A percentile compares a stretch with the other conserved stretches of the same genome.
phyloP scores from a whole-genome alignment of 2,888 invertebrate species.

The Smittia aterrima region DNA sequence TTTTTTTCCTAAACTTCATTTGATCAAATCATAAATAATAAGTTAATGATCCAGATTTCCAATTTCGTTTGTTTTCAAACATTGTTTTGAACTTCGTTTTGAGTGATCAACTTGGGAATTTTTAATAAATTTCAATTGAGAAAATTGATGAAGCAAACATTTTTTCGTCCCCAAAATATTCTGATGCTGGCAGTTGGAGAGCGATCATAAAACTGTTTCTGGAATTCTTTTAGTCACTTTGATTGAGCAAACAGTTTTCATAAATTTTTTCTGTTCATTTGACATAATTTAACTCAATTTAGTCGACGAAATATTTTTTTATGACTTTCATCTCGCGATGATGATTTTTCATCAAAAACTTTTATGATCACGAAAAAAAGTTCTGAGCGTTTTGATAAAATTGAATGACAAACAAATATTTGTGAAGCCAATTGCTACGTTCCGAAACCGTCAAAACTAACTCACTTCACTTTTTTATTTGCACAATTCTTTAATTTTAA shows the following conservation, averaged over 20 bases:
- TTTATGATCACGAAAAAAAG: background rate
- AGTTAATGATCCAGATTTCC: constrained; percentile 33
- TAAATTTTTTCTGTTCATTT: constrained; percentile 26
- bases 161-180: background rate
- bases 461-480: background rate
- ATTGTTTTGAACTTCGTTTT: background rate
- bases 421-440: background rate
- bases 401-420: constrained; percentile 26
- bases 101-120: background rate
- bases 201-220: background rate
- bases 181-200: background rate
- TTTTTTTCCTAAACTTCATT: no score
- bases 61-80: constrained; percentile 16
- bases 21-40: constrained; percentile 13
- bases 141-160: background rate
- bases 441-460: background rate
- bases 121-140: constrained; percentile 37
- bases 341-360: constrained; percentile 20
- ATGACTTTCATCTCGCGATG: constrained; percentile 20
- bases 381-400: constrained; percentile 14
- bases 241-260: constrained; percentile 1
- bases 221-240: background rate
- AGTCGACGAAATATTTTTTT: constrained; percentile 30
- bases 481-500: background rate
- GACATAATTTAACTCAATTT: constrained; percentile 40